Evolutionary conservation across 2,888 invertebrate species (phyloP), one percentile per base, ranked within the genome.

Genomic region (Lissocephala sabroskyi): DNA sequence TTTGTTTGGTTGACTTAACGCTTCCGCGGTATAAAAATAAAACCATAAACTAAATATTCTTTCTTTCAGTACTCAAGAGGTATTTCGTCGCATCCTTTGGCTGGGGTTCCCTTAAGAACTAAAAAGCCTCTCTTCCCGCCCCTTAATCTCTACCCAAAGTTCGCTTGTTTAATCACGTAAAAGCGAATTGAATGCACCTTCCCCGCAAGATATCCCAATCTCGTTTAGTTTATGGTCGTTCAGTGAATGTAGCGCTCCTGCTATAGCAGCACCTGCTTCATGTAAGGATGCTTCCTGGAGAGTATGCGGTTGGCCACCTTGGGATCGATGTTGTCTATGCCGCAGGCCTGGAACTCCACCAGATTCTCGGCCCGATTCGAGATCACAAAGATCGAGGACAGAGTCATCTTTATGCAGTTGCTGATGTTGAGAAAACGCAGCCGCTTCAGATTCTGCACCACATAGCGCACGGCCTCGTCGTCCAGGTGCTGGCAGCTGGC

Each of bases 231-330:
- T 23, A 1, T 18, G n/a, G 11, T 19, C 19, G 40, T 9, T 16
- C 41, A 46, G 56, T 71, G 56, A 36, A 71, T 75, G 5, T 59
- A 49, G 49, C 75, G 63, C 53, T 78, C 76, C 62, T 67, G 77
- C 76, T 79, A 79, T 57, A 76, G 52, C 26, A 59, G 36, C 39
- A 60, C 58, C 17, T 65, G 62, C 49, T 65, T 65, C 40, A 76
- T 44, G 32, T 64, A 53, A 1, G 74, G 80, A 23, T 61, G 43
- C 6, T 65, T 45, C 5, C 48, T 37, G 26, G 54, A 33, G 6
- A 79, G 18, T n/a, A 70, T 49, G n/a, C 56, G 44, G 19, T 60
- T 52, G 0, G 64, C 67, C 5, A 62, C 61, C 13, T 59, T 57
- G 0, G 57, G 46, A 13, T 76, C 62, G 19, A 80, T 29, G 0